Evolutionary conservation across 2,888 invertebrate species (phyloP).

Genomic region (Apomyelois bistriatella): DNA sequence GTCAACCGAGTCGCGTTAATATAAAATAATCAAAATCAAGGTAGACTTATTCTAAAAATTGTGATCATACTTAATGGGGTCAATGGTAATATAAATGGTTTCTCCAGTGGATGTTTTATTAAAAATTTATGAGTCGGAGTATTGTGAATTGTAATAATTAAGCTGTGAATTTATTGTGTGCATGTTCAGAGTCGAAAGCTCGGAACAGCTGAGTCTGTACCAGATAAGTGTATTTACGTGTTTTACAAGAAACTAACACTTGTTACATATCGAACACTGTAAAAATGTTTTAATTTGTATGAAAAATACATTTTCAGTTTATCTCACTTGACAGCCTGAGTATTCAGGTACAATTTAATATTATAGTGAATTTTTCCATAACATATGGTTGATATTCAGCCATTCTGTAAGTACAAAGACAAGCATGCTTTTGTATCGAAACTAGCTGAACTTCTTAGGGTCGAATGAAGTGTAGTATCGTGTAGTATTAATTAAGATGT

Average conservation of each 20-base stretch:
- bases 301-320: constrained; percentile 13
- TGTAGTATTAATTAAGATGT: constrained; percentile 21
- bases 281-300: constrained; percentile 42
- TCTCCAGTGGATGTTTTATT: constrained; percentile 48
- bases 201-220: constrained; percentile 49
- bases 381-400: constrained; percentile 26
- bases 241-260: constrained; percentile 55
- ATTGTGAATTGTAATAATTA: constrained; percentile 39
- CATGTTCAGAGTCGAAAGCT: constrained; percentile 29
- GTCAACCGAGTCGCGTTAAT: constrained; percentile 76
- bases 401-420: constrained; percentile 45
- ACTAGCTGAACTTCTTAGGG: constrained; percentile 27
- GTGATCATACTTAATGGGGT: constrained; percentile 48
- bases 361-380: constrained; percentile 1
- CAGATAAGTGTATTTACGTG: constrained; percentile 62
- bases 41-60: constrained; percentile 32
- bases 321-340: constrained; percentile 6
- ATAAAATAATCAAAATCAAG: constrained; percentile 32
- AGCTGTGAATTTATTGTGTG: constrained; percentile 40
- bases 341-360: constrained; percentile 10
- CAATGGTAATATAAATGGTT: constrained; percentile 35
- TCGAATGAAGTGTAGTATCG: constrained; percentile 20
- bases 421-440: constrained; percentile 46
- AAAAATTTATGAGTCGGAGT: constrained; percentile 27
- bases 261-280: constrained; percentile 75